Evolutionary conservation across 2,797 vertebrate species (phyloP).

Genomic region (Spheniscus humboldti): DNA sequence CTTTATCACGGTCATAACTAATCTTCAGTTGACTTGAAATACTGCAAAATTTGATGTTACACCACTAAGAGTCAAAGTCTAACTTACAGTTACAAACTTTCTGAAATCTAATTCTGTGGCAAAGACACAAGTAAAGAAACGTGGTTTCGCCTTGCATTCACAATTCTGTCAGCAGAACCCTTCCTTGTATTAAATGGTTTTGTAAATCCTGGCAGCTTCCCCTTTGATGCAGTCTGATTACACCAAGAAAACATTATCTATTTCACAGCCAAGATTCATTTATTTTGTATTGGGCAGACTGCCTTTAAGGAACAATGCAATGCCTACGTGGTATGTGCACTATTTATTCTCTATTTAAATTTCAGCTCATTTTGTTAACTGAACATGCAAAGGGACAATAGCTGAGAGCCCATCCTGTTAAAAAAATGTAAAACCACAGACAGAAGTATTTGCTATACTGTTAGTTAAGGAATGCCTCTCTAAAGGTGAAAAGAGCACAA

Average conservation of each 20-base stretch:
- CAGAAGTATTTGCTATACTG: background rate
- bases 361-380: background rate
- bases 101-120: background rate
- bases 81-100: background rate
- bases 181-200: background rate
- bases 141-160: background rate
- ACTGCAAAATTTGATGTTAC: background rate
- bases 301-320: background rate
- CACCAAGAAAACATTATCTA: background rate
- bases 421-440: background rate
- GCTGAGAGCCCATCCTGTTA: background rate
- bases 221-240: background rate
- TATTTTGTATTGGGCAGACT: background rate
- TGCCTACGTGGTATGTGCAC: background rate
- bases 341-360: background rate
- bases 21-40: background rate
- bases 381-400: background rate
- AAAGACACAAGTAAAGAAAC: background rate
- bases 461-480: background rate
- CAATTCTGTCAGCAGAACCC: background rate
- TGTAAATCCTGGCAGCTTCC: background rate
- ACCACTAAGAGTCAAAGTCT: background rate
- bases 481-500: background rate
- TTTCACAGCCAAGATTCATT: background rate
- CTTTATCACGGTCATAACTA: background rate